Percentiles rank a stretch among this genome's conserved stretches.
Conservation (phyloP, 2,888 invertebrate genomes). For the Hydroisotoma schaefferi region DNA sequence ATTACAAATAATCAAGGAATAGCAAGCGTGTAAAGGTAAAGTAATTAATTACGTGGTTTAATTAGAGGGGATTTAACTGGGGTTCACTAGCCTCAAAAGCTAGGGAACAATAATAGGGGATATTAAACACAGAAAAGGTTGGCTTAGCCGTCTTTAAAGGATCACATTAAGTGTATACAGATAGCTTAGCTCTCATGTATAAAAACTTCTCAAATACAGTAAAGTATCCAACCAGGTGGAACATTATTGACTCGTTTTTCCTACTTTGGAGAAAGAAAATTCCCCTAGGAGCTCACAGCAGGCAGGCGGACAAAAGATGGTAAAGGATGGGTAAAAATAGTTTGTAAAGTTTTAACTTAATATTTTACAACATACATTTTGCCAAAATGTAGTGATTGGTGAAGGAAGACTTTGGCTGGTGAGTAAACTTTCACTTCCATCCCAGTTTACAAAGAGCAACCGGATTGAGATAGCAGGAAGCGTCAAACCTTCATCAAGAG, state of each 20-base stretch:
- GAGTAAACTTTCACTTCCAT: conserved; percentile 18
- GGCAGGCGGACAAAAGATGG: not conserved
- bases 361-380: conserved; percentile 21
- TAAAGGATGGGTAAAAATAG: not conserved
- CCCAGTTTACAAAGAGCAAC: conserved; percentile 9
- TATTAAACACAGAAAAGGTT: too few species aligned
- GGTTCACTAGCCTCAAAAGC: too few species aligned
- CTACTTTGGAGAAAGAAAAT: not conserved
- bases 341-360: conserved; percentile 1
- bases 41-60: too few species aligned
- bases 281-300: not conserved
- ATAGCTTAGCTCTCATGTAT: too few species aligned
- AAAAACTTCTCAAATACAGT: not conserved
- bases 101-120: too few species aligned
- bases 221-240: not conserved
- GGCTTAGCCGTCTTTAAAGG: too few species aligned
- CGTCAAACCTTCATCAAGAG: conserved; percentile 4
- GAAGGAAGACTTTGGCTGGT: conserved; percentile 13
- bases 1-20: too few species aligned
- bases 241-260: not conserved
- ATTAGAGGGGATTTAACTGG: too few species aligned
- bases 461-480: conserved; percentile 17
- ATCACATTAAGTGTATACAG: too few species aligned
- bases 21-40: too few species aligned
- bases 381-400: conserved; percentile 18